Conservation (phyloP, 2,797 vertebrate species). For the Distichodus sexfasciatus region DNA sequence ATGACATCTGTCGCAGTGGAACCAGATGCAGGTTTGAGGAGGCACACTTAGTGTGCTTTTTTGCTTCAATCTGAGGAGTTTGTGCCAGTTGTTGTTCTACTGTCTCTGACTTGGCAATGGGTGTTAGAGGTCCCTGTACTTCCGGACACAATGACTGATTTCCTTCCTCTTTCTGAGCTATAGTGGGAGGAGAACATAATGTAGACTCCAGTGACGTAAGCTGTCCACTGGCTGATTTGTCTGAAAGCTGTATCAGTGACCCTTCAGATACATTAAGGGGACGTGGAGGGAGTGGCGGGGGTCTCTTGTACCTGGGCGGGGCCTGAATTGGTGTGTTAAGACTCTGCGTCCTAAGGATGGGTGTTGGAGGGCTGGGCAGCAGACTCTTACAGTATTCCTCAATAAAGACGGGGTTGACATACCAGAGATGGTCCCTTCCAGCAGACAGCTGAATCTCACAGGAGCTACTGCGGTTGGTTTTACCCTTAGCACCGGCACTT, state of each 20-base stretch:
- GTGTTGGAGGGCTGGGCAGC: constrained; percentile 35
- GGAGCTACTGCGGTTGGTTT: constrained; percentile 60
- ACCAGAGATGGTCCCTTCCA: constrained; percentile 78
- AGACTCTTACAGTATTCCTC: constrained; percentile 72
- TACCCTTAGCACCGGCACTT: constrained; percentile 24
- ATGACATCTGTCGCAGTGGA: constrained; percentile 64
- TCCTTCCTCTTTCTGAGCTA: constrained; percentile 51
- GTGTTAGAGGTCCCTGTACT: constrained; percentile 22
- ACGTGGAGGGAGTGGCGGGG: constrained; percentile 67
- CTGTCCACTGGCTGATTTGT: constrained; percentile 36
- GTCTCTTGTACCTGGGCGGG: constrained; percentile 62
- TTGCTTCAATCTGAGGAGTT: constrained; percentile 16
- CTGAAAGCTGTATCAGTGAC: constrained; percentile 42
- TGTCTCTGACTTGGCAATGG: constrained; percentile 21
- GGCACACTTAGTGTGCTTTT: not conserved
- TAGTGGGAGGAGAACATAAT: constrained; percentile 46
- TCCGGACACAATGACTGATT: constrained; percentile 29
- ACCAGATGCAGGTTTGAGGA: constrained; percentile 56
- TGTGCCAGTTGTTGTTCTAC: constrained; percentile 15
- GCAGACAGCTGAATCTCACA: constrained; percentile 75
- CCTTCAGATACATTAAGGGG: constrained; percentile 60
- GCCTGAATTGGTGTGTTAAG: constrained; percentile 28
- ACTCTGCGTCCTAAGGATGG: constrained; percentile 59
- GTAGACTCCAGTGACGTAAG: constrained; percentile 6
- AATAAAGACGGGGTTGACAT: constrained; percentile 86